These are phyloP conservation scores for Caenorhabditis imperialis DNA, from an alignment of 2,888 invertebrate species.

Conservation along the genomic window DNA sequence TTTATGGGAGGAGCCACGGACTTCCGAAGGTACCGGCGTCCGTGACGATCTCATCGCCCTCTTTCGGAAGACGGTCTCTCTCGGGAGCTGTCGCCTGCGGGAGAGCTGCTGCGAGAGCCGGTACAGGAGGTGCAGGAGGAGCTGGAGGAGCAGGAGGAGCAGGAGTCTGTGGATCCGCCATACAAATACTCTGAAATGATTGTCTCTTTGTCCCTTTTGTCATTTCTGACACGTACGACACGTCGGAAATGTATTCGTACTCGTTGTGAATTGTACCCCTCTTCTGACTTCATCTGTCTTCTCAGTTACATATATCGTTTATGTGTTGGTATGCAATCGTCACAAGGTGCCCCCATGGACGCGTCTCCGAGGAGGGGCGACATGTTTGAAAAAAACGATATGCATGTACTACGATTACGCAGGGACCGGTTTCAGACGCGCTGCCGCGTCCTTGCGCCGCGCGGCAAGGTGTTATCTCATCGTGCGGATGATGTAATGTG, in stretches of 20 bases:
- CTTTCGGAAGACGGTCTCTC: conserved; percentile 46
- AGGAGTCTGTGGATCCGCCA: no score
- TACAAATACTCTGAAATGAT: no score
- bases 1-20: neutral
- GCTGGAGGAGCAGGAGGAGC: neutral
- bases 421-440: conserved; percentile 26
- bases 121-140: neutral
- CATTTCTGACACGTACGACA: no score
- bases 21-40: conserved; percentile 17
- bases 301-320: conserved; percentile 46
- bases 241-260: no score
- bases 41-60: conserved; percentile 49
- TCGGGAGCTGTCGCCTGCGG: conserved; percentile 1
- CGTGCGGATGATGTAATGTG: conserved; percentile 28
- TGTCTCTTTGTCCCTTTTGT: no score
- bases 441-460: conserved; percentile 44
- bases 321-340: conserved; percentile 33
- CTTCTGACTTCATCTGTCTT: neutral
- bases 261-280: no score
- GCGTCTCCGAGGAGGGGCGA: neutral
- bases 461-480: conserved; percentile 49
- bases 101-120: neutral
- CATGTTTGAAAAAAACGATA: conserved; percentile 34
- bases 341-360: neutral
- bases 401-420: conserved; percentile 49